phyloP scores from a whole-genome alignment of 2,888 invertebrate genomes.

The Plebejus argus region DNA sequence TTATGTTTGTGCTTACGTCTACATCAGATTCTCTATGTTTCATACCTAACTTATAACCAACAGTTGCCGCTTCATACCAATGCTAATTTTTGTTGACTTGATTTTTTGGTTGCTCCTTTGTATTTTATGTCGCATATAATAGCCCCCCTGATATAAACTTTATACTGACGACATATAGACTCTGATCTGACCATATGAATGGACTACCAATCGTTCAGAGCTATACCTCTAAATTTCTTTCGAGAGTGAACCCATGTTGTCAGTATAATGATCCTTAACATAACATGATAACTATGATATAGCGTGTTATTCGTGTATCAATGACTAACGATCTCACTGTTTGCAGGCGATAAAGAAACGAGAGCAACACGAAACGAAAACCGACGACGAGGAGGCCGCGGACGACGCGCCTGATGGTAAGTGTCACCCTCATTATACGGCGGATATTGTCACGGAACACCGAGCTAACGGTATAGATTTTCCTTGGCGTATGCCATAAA shows the following conservation, averaged over 20 bases:
- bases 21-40: not conserved
- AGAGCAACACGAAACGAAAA: slow-evolving; percentile 68
- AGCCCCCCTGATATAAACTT: no score
- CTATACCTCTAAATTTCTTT: no score
- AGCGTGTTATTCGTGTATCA: not conserved
- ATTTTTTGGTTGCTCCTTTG: no score
- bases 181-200: no score
- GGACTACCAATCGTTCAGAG: no score
- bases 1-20: not conserved
- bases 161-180: no score
- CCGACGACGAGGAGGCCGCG: slow-evolving; percentile 66
- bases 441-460: slow-evolving; percentile 35
- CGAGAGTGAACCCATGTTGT: no score
- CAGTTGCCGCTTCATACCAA: not conserved
- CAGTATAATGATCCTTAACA: no score
- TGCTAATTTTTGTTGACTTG: no score
- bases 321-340: slow-evolving; percentile 40
- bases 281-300: not conserved
- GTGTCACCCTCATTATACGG: slow-evolving; percentile 40
- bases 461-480: slow-evolving; percentile 30
- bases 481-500: not conserved
- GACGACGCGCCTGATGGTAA: slow-evolving; percentile 71
- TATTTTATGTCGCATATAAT: no score
- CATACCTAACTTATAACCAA: no score
- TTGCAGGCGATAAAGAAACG: slow-evolving; percentile 77